Conservation (phyloP, 2,797 vertebrate species). For the Malacoraja senta region DNA sequence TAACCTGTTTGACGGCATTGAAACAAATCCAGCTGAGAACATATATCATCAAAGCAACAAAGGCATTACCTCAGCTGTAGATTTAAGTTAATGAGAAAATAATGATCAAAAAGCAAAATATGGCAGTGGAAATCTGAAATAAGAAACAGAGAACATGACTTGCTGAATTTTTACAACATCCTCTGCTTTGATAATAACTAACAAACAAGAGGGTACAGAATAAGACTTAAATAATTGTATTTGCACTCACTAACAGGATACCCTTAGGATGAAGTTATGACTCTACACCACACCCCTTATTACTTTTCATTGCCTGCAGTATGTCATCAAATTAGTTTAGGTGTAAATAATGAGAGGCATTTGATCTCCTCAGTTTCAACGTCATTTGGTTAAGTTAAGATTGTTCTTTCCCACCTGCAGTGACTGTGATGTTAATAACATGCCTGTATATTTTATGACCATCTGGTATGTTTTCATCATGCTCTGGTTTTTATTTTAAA, state of each 20-base stretch:
- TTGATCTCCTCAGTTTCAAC: not conserved
- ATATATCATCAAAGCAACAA: not conserved
- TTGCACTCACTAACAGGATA: not conserved
- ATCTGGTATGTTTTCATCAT: not conserved
- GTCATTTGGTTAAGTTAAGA: not conserved
- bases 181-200: not conserved
- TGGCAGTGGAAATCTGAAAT: too few relatives aligned
- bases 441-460: not conserved
- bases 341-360: not conserved
- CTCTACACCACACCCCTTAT: not conserved
- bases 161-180: too few relatives aligned
- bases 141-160: too few relatives aligned
- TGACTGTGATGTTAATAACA: not conserved
- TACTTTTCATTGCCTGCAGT: not conserved
- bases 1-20: not conserved
- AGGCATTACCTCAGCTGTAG: not conserved
- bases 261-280: not conserved
- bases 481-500: not conserved
- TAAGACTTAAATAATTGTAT: not conserved
- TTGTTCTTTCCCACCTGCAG: not conserved
- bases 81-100: not conserved
- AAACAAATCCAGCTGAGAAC: not conserved
- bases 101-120: too few relatives aligned
- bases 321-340: not conserved
- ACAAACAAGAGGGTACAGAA: not conserved